Conservation (phyloP, 2,797 vertebrate genomes). For the Scolopax rusticola region DNA sequence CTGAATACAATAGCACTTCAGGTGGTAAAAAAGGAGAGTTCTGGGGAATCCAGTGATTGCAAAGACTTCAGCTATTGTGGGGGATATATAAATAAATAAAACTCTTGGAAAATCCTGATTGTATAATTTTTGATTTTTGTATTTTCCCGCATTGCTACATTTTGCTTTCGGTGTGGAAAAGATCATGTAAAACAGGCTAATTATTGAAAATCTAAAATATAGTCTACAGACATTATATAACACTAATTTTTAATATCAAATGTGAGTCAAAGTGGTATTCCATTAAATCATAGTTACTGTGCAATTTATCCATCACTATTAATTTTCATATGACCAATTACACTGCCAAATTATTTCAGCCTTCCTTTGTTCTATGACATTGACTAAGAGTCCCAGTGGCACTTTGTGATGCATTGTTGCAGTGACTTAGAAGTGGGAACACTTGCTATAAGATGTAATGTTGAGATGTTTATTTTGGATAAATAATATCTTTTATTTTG, state of each 20-base stretch:
- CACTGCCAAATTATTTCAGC: not conserved
- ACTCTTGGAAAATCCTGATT: slow-evolving; percentile 13
- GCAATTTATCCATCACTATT: slow-evolving; percentile 52
- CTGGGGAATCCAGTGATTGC: not conserved
- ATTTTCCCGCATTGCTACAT: slow-evolving; percentile 39
- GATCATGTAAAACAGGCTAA: slow-evolving; percentile 61
- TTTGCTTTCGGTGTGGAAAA: slow-evolving; percentile 48
- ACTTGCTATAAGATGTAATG: not conserved
- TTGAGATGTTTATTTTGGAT: not conserved
- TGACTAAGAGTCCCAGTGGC: not conserved
- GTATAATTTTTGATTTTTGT: slow-evolving; percentile 34
- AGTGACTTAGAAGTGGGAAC: not conserved
- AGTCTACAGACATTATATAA: slow-evolving; percentile 55
- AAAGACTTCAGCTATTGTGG: not conserved
- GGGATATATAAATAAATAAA: not conserved
- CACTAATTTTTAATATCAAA: slow-evolving; percentile 70
- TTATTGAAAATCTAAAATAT: slow-evolving; percentile 73
- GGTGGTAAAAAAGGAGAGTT: slow-evolving; percentile 27
- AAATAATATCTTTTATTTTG: not conserved
- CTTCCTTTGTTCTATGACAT: not conserved
- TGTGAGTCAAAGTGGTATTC: slow-evolving; percentile 50
- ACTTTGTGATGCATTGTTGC: not conserved
- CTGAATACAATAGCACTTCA: slow-evolving; percentile 50
- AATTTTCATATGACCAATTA: slow-evolving; percentile 52
- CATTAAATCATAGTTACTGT: slow-evolving; percentile 59